Evolutionary conservation across 1,140 invertebrate genomes (phyloP).

Genomic region (Ceratina australensis): DNA sequence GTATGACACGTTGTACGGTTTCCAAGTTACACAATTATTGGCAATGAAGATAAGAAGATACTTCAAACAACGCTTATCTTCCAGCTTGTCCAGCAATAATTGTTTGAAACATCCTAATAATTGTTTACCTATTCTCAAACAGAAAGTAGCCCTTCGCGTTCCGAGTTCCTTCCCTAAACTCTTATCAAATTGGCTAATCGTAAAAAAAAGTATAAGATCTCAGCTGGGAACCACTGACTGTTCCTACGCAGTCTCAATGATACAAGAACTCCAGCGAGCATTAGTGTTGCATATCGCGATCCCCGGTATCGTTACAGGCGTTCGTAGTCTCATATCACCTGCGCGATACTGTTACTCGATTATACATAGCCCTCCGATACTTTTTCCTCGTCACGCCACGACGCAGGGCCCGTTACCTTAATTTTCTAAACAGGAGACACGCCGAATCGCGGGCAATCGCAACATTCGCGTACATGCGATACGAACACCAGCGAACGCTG

Average conservation of each 20-base stretch:
- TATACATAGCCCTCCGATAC: constrained; percentile 2
- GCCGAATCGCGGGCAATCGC: not conserved
- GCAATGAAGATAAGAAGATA: not conserved
- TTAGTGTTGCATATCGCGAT: constrained; percentile 21
- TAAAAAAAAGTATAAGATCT: not conserved
- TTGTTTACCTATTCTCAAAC: not conserved
- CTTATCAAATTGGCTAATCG: not conserved
- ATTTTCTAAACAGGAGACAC: not conserved
- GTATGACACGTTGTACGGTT: not conserved
- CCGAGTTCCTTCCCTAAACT: no score
- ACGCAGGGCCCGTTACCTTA: not conserved
- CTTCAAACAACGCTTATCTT: constrained; percentile 7
- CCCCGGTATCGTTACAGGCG: not conserved
- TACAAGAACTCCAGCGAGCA: not conserved
- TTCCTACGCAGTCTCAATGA: constrained; percentile 5
- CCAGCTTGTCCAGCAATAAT: not conserved
- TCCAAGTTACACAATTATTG: constrained; percentile 18
- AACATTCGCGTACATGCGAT: not conserved
- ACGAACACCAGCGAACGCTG: not conserved
- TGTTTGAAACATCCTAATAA: constrained; percentile 1
- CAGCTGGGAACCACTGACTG: constrained; percentile 4
- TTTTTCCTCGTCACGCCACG: not conserved
- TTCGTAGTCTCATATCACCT: constrained; percentile 2
- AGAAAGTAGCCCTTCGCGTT: not conserved
- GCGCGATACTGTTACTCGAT: constrained; percentile 28